Evolutionary conservation across 2,113 vertebrate species (phyloP), one percentile per base, ranked within the genome.

Genomic region (Corythornis cristatus): DNA sequence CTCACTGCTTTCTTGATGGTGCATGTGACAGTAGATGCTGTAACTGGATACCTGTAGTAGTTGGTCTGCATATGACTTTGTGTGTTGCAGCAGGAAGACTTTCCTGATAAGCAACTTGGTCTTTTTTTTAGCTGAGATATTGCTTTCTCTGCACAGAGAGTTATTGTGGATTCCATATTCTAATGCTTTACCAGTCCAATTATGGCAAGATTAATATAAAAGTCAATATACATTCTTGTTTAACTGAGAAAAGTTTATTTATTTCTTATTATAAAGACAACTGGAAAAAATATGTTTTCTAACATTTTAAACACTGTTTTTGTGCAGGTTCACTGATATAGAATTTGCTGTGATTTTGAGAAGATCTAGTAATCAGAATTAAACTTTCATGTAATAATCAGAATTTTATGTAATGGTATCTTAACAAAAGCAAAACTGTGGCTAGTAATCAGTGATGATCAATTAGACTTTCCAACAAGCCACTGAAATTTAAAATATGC

Each of bases 401-500:
- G 64, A 82, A 96, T 87, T 92, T 94, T 86, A 96, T 66, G 85
- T 68, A 84, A 95, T 66, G 56, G 35, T 82, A 67, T 76, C 87
- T 94, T 81, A 95, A 93, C 79, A 96, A 96, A 93, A 97, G 80
- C 54, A 79, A 94, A 92, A 62, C 43, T 83, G 80, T 83, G 85
- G 85, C 87, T 95, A 93, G 83, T 86, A 95, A 95, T 88, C 75
- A 95, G 92, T 86, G 87, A 90, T 86, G 88, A 92, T 89, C 93
- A 86, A 95, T 96, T 89, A 86, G 83, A 75, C 94, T 96, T 93
- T 83, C 53, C 82, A 87, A 95, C 91, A 96, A 96, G 67, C 96
- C 88, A 89, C 26, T 87, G 78, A 89, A 96, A 97, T 97, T 80
- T 95, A 95, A 96, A 95, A 97, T 95, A 92, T 94, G 82, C 88